Percentiles rank a stretch among this genome's conserved stretches.
phyloP scores from a whole-genome alignment of 1,140 invertebrate genomes.

The Chrysopa pallens region DNA sequence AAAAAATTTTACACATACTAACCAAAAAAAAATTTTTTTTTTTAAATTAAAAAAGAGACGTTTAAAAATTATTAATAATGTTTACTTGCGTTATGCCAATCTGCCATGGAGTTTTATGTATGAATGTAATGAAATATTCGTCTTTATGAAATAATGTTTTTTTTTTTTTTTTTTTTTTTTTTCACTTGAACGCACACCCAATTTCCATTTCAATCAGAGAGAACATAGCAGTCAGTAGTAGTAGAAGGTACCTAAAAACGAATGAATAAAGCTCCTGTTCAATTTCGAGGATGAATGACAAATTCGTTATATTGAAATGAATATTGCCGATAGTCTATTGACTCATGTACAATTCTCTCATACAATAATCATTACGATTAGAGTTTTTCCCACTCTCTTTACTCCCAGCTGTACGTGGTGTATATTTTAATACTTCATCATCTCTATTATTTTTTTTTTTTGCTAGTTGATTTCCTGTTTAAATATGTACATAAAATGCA shows the following conservation, averaged over 20 bases:
- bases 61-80: too few species aligned
- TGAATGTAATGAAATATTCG: slow-evolving; percentile 1
- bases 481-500: too few species aligned
- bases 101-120: background rate
- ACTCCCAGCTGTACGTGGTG: background rate
- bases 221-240: too few species aligned
- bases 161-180: slow-evolving; percentile 9
- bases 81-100: too few species aligned
- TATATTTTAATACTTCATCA: background rate
- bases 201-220: slow-evolving; percentile 21
- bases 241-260: too few species aligned
- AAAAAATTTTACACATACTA: too few species aligned
- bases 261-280: slow-evolving; percentile 15
- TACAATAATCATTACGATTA: background rate
- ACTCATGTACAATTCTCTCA: slow-evolving; percentile 5
- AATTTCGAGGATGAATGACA: slow-evolving; percentile 21
- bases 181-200: slow-evolving; percentile 10
- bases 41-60: too few species aligned
- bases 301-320: slow-evolving; percentile 21
- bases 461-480: too few species aligned
- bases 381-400: background rate
- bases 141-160: slow-evolving; percentile 17
- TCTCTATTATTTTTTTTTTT: background rate
- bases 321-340: slow-evolving; percentile 18
- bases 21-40: too few species aligned